These are phyloP conservation scores for Anoncus sp. DNA, from an alignment of 2,888 invertebrate species.

Conservation along the genomic window DNA sequence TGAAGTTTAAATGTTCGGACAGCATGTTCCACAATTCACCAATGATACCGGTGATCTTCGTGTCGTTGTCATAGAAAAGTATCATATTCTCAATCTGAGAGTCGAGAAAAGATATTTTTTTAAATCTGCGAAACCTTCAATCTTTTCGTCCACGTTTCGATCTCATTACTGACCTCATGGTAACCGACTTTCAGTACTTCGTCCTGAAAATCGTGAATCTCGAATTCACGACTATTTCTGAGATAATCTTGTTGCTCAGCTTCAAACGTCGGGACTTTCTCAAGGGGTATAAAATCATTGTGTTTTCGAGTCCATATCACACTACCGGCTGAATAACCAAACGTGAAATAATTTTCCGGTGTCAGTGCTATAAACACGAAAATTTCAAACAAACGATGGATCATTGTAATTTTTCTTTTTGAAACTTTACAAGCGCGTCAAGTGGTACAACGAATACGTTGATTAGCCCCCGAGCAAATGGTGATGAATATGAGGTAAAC, in stretches of 20 bases:
- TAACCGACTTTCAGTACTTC: conserved; percentile 52
- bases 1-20: conserved; percentile 67
- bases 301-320: conserved; percentile 63
- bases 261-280: conserved; percentile 28
- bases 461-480: not conserved
- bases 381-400: not conserved
- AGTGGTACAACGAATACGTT: not conserved
- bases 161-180: conserved; percentile 55
- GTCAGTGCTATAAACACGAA: conserved; percentile 3
- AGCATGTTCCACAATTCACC: conserved; percentile 68
- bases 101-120: not conserved
- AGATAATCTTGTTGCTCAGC: conserved; percentile 24
- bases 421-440: not conserved
- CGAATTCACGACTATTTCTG: conserved; percentile 43
- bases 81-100: conserved; percentile 18
- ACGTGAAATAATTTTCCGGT: conserved; percentile 4
- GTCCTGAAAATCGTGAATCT: conserved; percentile 60
- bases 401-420: conserved; percentile 49
- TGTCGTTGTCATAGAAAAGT: conserved; percentile 52
- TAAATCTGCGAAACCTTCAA: not conserved
- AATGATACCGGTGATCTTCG: conserved; percentile 53
- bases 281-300: conserved; percentile 64
- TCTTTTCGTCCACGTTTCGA: not conserved
- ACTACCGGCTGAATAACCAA: conserved; percentile 40
- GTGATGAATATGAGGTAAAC: not conserved